Conservation (phyloP, 2,888 invertebrate genomes). For the Drosophila subsilvestris region DNA sequence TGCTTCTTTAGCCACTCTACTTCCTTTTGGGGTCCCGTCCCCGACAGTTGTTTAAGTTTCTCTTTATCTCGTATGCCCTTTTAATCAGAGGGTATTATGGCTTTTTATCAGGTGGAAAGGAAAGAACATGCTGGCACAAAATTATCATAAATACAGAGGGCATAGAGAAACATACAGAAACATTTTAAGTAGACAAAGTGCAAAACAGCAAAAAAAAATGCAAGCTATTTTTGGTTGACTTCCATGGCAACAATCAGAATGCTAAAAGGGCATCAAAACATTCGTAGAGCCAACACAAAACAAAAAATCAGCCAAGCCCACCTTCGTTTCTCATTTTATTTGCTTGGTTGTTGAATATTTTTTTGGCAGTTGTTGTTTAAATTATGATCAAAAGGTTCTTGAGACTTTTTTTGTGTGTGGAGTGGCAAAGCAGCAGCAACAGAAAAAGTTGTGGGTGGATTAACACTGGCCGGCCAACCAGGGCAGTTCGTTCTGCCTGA, state of each 20-base stretch:
- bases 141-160: background rate
- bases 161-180: background rate
- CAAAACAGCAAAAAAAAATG: background rate
- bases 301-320: background rate
- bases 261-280: background rate
- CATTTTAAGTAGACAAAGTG: background rate
- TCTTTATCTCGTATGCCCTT: slow-evolving; percentile 2
- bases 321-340: slow-evolving; percentile 32
- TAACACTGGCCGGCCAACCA: background rate
- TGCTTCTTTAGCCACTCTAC: slow-evolving; percentile 25
- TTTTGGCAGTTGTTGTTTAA: slow-evolving; percentile 50
- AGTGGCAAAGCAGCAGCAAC: background rate
- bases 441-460: background rate
- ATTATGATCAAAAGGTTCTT: slow-evolving; percentile 44
- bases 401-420: background rate
- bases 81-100: background rate
- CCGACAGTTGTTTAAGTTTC: slow-evolving; percentile 38
- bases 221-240: too few species aligned
- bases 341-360: slow-evolving; percentile 16
- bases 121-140: background rate
- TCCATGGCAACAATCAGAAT: too few species aligned
- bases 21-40: slow-evolving; percentile 11
- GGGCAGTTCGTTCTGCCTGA: background rate
- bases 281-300: background rate
- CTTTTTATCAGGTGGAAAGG: background rate